Base-by-base conservation (phyloP, 2,888 invertebrate genomes). In the Petrolisthes manimaculis region DNA sequence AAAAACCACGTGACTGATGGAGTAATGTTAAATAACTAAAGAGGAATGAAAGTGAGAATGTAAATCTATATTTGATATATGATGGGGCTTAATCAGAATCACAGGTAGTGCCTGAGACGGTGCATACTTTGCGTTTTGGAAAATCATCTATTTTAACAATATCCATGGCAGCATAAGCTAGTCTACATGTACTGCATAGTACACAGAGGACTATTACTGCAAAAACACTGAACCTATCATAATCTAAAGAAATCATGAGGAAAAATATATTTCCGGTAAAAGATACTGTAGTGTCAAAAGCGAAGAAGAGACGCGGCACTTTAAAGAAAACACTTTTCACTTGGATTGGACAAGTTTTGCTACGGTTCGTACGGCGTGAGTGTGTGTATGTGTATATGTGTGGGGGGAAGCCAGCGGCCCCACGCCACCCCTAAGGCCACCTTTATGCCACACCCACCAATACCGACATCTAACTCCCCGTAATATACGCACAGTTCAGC, bases 271-370 rank as follows among this genome's bases (percentile, higher is more conserved):
- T 79, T 54, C 12, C 18, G 69, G 18, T 18, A 55, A 85, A 54
- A 79, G 54, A 55, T 51, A 71, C 12, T 21, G 54, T 75, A 14
- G 79, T 71, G 80, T 78, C 79, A 85, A 69, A 56, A 54, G 67
- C 69, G 79, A 54, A 61, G 69, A 80, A 79, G 83, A 83, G 83
- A 83, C 71, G 54, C 54, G 71, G 75, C 69, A 80, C n/a, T 61
- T 21, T 75, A 79, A 5, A 51, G 85, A 24, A 53, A 71, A 67
- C 67, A 67, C 75, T 61, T 9, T 85, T 79, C 79, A 67, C 79
- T 67, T 85, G 85, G 69, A 69, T 79, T 85, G 37, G 79, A 69
- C 12, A 51, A 69, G 75, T 85, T 85, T 85, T 79, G 21, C 71
- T 54, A 55, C 79, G 79, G 69, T 85, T 85, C 85, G 85, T 85